Evolutionary conservation across 2,888 invertebrate species (phyloP).

Genomic region (Harpalus rufipes): DNA sequence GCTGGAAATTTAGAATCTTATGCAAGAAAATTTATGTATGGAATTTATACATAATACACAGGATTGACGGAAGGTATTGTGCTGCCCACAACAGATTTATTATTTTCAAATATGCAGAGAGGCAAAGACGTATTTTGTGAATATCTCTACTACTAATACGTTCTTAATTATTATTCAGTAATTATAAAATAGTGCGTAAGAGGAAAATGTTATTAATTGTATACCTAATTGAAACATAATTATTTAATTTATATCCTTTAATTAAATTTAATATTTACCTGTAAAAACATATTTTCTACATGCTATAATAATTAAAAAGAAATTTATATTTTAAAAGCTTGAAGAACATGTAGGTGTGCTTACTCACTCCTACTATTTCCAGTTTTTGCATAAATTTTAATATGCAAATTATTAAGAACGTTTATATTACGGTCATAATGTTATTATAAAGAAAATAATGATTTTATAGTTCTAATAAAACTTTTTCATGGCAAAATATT

Average conservation of each 20-base stretch:
- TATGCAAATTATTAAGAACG: background rate
- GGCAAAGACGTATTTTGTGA: too few relatives aligned
- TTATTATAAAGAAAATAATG: background rate
- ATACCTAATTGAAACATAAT: background rate
- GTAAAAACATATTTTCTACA: constrained; percentile 30
- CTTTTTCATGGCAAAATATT: background rate
- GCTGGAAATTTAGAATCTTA: too few relatives aligned
- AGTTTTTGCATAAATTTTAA: too few relatives aligned
- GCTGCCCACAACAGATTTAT: too few relatives aligned
- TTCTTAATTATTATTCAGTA: background rate
- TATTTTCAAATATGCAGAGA: too few relatives aligned
- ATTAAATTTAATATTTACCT: constrained; percentile 37
- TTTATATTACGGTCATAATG: background rate
- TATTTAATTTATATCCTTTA: constrained; percentile 30
- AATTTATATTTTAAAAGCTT: constrained; percentile 1
- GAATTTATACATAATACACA: too few relatives aligned
- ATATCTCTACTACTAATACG: too few relatives aligned
- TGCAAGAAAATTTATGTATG: too few relatives aligned
- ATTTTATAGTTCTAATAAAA: constrained; percentile 12
- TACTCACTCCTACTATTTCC: background rate
- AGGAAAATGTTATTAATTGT: background rate
- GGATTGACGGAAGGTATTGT: too few relatives aligned
- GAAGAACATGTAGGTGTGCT: background rate
- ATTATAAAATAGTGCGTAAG: background rate
- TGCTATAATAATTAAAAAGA: constrained; percentile 32